A percentile compares a stretch with the other conserved stretches of the same genome.
These are phyloP conservation scores for Boulengeromyrus knoepffleri DNA, from an alignment of 2,113 vertebrate species.

Conservation along the genomic window DNA sequence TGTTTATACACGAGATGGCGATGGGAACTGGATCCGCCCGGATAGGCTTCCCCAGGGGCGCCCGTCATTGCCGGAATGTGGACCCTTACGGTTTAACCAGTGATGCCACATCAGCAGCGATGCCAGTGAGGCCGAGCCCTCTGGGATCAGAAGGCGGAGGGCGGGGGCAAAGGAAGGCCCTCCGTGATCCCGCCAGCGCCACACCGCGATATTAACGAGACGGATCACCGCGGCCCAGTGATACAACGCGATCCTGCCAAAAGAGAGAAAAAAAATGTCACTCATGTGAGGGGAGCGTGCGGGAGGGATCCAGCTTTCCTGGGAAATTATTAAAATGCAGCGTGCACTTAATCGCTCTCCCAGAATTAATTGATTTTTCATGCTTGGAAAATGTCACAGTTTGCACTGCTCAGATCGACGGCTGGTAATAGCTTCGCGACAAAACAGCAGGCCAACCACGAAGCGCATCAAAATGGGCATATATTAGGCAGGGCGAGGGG, in stretches of 20 bases:
- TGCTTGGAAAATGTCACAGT: constrained; percentile 73
- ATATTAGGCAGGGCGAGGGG: constrained; percentile 8
- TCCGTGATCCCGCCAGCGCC: not conserved
- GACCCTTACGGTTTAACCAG: not conserved
- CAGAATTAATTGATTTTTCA: constrained; percentile 87
- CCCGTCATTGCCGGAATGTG: not conserved
- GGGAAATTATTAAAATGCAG: constrained; percentile 81
- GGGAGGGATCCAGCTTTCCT: constrained; percentile 27
- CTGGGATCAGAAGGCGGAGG: not conserved
- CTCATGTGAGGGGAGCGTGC: constrained; percentile 2
- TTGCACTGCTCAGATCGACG: constrained; percentile 48
- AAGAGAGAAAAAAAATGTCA: constrained; percentile 23
- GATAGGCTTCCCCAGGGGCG: not conserved
- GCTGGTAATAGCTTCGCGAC: constrained; percentile 52
- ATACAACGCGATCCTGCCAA: constrained; percentile 30
- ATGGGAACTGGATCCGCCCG: not conserved
- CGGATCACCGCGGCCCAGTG: constrained; percentile 26
- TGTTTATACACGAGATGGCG: not conserved
- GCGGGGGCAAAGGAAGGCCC: not conserved
- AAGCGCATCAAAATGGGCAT: constrained; percentile 25
- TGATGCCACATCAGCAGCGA: not conserved
- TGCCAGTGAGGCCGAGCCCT: not conserved
- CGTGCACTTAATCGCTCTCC: constrained; percentile 81
- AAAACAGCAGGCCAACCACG: constrained; percentile 35
- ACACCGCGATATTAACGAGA: constrained; percentile 31